Percentiles rank a stretch among this genome's conserved stretches.
phyloP scores from a whole-genome alignment of 2,888 invertebrate species.

The Melitaea athalia region DNA sequence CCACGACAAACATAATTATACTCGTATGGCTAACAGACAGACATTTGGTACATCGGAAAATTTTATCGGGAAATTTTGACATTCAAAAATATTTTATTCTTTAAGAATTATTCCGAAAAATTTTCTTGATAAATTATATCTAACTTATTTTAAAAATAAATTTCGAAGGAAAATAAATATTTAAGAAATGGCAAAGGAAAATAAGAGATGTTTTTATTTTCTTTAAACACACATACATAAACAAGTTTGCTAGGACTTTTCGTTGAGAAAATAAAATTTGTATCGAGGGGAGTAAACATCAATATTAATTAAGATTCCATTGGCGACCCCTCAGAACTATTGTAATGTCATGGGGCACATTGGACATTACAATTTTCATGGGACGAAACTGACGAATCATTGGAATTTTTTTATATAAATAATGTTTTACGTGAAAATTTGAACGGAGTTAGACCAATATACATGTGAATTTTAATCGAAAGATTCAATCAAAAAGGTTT shows the following conservation, averaged over 20 bases:
- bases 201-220: neutral
- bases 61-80: too few species aligned
- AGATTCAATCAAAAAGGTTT: too few species aligned
- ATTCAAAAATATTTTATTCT: too few species aligned
- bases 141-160: too few species aligned
- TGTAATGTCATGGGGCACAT: constrained; percentile 5
- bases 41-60: too few species aligned
- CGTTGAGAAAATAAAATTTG: constrained; percentile 12
- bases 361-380: neutral
- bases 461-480: too few species aligned
- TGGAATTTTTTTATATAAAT: neutral
- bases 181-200: neutral
- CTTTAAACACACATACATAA: neutral
- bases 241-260: neutral
- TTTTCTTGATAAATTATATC: too few species aligned
- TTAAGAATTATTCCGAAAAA: too few species aligned
- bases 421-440: neutral
- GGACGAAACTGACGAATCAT: neutral
- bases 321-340: constrained; percentile 21
- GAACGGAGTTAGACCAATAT: too few species aligned
- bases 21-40: too few species aligned
- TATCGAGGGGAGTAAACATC: constrained; percentile 23
- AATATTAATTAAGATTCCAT: constrained; percentile 27
- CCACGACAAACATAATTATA: too few species aligned
- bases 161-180: too few species aligned